Evolutionary conservation across 2,888 invertebrate species (phyloP).

Genomic region (Elmis aenea): DNA sequence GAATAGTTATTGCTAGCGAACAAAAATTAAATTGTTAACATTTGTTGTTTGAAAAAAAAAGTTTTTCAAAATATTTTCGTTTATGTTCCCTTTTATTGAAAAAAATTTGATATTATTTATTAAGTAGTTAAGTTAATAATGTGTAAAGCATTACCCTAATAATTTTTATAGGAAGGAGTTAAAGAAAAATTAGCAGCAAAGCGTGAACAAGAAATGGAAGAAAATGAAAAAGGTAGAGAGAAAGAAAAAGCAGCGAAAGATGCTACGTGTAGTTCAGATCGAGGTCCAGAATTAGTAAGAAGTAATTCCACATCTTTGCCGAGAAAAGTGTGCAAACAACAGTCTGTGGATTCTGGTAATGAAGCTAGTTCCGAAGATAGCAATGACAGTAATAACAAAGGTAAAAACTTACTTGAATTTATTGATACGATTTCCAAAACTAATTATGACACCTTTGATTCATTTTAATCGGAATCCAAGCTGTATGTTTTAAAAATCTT

Average conservation of each 20-base stretch:
- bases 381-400: slow-evolving; percentile 82
- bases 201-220: slow-evolving; percentile 50
- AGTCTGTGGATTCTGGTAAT: slow-evolving; percentile 79
- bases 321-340: slow-evolving; percentile 57
- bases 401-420: slow-evolving; percentile 43
- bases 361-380: slow-evolving; percentile 93
- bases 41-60: slow-evolving; percentile 5
- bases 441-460: too few relatives aligned
- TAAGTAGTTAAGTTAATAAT: slow-evolving; percentile 8
- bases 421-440: too few relatives aligned
- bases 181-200: slow-evolving; percentile 73
- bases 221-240: slow-evolving; percentile 41
- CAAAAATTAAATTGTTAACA: slow-evolving; percentile 3
- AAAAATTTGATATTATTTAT: too few relatives aligned
- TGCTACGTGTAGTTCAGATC: slow-evolving; percentile 13
- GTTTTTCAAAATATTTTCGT: neutral
- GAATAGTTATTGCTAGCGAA: slow-evolving; percentile 7
- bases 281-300: slow-evolving; percentile 11
- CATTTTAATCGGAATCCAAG: too few relatives aligned
- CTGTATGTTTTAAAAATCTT: too few relatives aligned
- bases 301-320: slow-evolving; percentile 39
- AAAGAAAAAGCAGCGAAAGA: slow-evolving; percentile 28
- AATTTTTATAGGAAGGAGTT: slow-evolving; percentile 66
- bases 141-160: neutral
- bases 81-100: neutral